These are phyloP conservation scores for Euplagia quadripunctaria DNA, from an alignment of 2,888 invertebrate genomes.

Conservation along the genomic window DNA sequence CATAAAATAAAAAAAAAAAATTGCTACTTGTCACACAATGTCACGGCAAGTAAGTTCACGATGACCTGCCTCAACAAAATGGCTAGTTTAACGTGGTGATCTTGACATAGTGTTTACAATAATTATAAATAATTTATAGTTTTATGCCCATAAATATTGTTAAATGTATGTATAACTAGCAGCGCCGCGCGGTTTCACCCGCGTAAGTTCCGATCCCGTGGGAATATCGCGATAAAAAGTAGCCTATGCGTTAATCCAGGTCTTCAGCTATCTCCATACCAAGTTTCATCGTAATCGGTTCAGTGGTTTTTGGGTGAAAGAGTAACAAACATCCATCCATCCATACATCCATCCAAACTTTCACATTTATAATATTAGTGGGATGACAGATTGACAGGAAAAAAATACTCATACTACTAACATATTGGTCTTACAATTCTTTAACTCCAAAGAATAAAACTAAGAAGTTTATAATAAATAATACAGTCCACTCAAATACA, in stretches of 20 bases:
- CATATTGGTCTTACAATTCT: not conserved
- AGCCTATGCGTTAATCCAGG: too few relatives aligned
- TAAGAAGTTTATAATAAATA: too few relatives aligned
- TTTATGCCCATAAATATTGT: not conserved
- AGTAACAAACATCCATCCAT: too few relatives aligned
- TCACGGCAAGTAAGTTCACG: not conserved
- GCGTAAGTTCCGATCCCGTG: too few relatives aligned
- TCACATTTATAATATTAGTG: not conserved
- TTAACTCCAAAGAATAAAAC: not conserved
- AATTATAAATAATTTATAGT: conserved; percentile 3
- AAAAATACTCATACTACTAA: not conserved
- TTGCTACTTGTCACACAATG: not conserved
- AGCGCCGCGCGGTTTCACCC: too few relatives aligned
- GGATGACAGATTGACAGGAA: not conserved
- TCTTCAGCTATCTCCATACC: too few relatives aligned
- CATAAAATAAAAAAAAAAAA: too few relatives aligned
- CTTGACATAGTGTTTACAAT: not conserved
- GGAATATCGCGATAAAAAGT: too few relatives aligned
- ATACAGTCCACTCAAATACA: too few relatives aligned
- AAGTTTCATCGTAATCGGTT: too few relatives aligned
- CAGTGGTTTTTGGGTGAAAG: too few relatives aligned
- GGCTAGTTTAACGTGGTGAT: not conserved
- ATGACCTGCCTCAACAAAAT: conserved; percentile 3
- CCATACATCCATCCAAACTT: too few relatives aligned
- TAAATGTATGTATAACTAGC: not conserved